Evolutionary conservation across 30 jellyfish, hydroid and myxozoan species (phyloP).

Genomic region (Clytia hemisphaerica): DNA sequence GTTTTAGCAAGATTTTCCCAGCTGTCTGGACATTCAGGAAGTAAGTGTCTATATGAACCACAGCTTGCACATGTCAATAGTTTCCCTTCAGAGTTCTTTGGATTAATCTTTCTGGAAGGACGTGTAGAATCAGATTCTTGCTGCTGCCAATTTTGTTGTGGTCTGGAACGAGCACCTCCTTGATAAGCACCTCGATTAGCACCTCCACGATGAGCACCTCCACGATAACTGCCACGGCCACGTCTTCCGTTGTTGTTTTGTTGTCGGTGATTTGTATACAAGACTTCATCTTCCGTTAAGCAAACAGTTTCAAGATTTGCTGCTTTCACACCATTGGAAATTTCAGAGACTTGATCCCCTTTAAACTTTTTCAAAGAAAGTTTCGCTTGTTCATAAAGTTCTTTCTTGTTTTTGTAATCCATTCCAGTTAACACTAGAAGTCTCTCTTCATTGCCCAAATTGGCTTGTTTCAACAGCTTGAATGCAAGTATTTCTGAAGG

Average conservation of each 20-base stretch:
- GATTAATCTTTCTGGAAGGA: slow-evolving; percentile 7
- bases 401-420: not conserved
- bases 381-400: not conserved
- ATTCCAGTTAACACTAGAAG: not conserved
- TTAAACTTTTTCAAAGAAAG: slow-evolving; percentile 2
- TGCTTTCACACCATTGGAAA: not conserved
- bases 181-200: no score
- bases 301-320: not conserved
- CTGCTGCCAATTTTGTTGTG: no score
- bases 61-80: slow-evolving; percentile 22
- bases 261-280: no score
- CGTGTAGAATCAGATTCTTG: not conserved
- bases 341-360: not conserved
- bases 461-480: not conserved
- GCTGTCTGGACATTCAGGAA: slow-evolving; percentile 24
- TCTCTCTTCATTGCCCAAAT: not conserved
- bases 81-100: slow-evolving; percentile 21
- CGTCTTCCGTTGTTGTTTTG: no score
- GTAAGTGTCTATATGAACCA: slow-evolving; percentile 25
- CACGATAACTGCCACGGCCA: no score
- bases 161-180: no score
- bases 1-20: slow-evolving; percentile 15
- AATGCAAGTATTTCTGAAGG: no score
- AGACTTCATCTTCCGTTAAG: no score
- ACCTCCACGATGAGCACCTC: no score